Evolutionary conservation across 2,797 vertebrate species (phyloP).

Genomic region (Acrocephalus scirpaceus): DNA sequence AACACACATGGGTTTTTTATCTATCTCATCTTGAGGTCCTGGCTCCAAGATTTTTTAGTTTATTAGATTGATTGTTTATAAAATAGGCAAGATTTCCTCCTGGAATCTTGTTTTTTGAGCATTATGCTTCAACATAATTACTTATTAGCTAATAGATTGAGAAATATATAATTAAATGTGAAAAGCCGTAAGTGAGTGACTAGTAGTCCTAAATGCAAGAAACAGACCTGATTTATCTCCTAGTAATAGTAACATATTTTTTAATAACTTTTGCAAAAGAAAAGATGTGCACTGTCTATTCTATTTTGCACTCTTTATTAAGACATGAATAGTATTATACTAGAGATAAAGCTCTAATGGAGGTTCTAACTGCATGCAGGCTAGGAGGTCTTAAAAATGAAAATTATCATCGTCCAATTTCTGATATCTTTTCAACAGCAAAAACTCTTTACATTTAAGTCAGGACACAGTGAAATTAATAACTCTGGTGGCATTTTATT

Average conservation of each 20-base stretch:
- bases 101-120: neutral
- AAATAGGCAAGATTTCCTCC: neutral
- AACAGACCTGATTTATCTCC: neutral
- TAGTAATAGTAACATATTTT: neutral
- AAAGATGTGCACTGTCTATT: neutral
- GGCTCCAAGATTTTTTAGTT: neutral
- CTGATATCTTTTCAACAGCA: neutral
- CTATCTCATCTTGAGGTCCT: neutral
- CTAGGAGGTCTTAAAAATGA: neutral
- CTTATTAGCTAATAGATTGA: neutral
- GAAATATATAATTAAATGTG: neutral
- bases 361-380: neutral
- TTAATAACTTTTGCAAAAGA: neutral
- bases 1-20: neutral
- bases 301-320: neutral
- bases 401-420: neutral
- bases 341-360: neutral
- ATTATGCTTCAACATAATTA: neutral
- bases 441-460: neutral
- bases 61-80: neutral
- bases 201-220: neutral
- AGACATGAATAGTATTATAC: neutral
- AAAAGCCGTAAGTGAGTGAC: neutral
- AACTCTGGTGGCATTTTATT: constrained; percentile 16
- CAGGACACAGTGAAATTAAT: neutral